Conservation (phyloP, 2,113 vertebrate species). For the Arizona elegans region DNA sequence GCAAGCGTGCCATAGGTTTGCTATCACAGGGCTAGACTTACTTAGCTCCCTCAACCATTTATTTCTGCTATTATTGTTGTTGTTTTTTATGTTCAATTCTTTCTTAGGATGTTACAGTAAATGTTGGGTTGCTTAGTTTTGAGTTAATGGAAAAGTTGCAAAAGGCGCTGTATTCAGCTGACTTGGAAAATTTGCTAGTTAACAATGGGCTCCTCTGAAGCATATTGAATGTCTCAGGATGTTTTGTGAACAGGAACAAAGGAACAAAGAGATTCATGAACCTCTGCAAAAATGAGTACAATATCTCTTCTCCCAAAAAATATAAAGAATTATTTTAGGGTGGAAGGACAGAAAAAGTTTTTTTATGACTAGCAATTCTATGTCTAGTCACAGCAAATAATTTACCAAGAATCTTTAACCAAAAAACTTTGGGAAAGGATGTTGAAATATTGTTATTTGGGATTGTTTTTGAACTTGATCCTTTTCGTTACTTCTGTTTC, state of each 20-base stretch:
- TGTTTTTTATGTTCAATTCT: background rate
- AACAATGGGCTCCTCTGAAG: background rate
- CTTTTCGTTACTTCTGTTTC: background rate
- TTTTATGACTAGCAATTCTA: background rate
- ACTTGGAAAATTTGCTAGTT: background rate
- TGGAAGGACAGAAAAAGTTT: background rate
- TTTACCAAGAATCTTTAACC: background rate
- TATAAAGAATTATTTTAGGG: background rate
- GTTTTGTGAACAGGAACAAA: background rate
- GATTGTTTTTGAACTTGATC: background rate
- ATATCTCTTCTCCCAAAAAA: background rate
- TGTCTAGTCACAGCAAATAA: background rate
- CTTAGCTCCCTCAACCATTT: background rate
- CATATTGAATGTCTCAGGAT: background rate
- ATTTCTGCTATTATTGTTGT: slow-evolving; percentile 8
- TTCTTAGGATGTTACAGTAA: background rate
- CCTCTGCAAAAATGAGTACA: background rate
- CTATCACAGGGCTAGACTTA: background rate
- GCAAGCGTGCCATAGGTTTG: too few species aligned
- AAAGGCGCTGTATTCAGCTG: background rate
- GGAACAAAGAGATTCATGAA: background rate
- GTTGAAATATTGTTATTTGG: background rate
- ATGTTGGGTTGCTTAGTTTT: slow-evolving; percentile 17
- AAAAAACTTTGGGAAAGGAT: background rate
- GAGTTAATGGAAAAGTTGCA: slow-evolving; percentile 18